Percentiles rank a stretch among this genome's conserved stretches.
phyloP scores from a whole-genome alignment of 2,888 invertebrate genomes.

The Halictus ligatus region DNA sequence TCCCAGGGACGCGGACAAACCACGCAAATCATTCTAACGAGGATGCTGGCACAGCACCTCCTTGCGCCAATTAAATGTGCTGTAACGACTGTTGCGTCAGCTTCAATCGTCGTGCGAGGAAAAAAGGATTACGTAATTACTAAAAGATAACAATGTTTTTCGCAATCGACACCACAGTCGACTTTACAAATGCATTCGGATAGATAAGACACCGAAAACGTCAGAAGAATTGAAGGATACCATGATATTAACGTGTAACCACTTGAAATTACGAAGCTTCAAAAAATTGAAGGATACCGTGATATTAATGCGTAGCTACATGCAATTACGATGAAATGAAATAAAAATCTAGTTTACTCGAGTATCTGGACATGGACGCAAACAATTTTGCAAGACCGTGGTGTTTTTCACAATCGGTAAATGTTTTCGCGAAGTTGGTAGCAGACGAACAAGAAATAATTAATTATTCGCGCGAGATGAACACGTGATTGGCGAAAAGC shows the following conservation, averaged over 20 bases:
- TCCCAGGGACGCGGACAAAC: constrained; percentile 5
- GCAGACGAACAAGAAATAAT: not conserved
- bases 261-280: not conserved
- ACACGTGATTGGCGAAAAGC: not conserved
- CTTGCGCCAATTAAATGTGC: not conserved
- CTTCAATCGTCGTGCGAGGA: not conserved
- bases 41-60: not conserved
- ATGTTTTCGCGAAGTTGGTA: not conserved
- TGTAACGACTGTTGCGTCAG: not conserved
- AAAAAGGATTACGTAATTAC: not conserved
- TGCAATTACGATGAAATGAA: not conserved
- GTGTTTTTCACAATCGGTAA: no score
- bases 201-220: not conserved
- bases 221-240: not conserved
- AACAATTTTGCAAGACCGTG: not conserved
- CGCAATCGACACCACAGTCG: not conserved
- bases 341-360: not conserved
- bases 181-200: not conserved
- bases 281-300: not conserved
- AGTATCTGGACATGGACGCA: not conserved
- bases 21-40: not conserved
- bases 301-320: not conserved
- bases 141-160: not conserved
- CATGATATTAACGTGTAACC: not conserved
- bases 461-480: not conserved